phyloP scores from a whole-genome alignment of 2,888 invertebrate species.

The Scaptodrosophila latifasciaeformis region DNA sequence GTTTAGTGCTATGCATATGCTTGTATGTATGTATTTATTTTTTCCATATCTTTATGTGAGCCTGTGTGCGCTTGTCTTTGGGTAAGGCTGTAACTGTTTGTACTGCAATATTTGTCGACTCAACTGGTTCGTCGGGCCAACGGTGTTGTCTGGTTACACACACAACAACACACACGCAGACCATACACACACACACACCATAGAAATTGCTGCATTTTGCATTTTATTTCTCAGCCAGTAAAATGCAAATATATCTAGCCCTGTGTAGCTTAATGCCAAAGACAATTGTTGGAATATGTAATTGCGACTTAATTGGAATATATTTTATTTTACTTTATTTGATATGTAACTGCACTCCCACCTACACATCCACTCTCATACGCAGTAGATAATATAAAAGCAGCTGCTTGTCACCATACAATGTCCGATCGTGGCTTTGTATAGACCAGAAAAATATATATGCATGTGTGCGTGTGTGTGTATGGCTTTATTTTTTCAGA shows the following conservation, averaged over 20 bases:
- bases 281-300: too few species aligned
- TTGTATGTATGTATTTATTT: neutral
- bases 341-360: constrained; percentile 18
- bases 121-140: neutral
- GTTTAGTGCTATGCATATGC: constrained; percentile 11
- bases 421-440: constrained; percentile 6
- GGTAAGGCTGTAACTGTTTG: constrained; percentile 35
- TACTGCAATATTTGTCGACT: constrained; percentile 9
- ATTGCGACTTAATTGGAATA: constrained; percentile 48
- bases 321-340: too few species aligned
- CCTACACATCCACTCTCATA: constrained; percentile 8
- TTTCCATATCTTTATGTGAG: too few species aligned
- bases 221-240: too few species aligned
- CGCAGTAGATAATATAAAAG: constrained; percentile 1
- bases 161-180: neutral
- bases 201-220: neutral
- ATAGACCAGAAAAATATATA: too few species aligned
- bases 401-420: constrained; percentile 27
- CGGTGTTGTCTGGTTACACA: constrained; percentile 1
- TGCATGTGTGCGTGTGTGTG: constrained; percentile 19
- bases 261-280: too few species aligned
- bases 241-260: too few species aligned
- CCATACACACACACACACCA: neutral
- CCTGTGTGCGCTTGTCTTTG: constrained; percentile 12
- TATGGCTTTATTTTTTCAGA: constrained; percentile 26